A percentile compares a stretch with the other conserved stretches of the same genome.
Evolutionary conservation across 2,113 vertebrate genomes (phyloP).

Genomic region (Acrocephalus arundinaceus): DNA sequence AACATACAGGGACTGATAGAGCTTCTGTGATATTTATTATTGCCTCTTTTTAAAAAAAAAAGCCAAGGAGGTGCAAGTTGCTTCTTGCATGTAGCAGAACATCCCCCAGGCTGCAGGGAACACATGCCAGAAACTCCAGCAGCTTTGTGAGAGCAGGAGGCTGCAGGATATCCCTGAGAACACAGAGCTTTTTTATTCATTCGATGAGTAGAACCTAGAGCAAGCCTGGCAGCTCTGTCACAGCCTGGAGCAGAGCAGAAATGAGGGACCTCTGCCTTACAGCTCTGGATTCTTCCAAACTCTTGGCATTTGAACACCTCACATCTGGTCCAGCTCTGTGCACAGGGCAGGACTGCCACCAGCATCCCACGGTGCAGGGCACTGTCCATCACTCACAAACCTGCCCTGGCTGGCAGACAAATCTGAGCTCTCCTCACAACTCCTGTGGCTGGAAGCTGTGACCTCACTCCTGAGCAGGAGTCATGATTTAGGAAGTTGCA

Average conservation of each 20-base stretch:
- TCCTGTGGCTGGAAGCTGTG: neutral
- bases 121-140: neutral
- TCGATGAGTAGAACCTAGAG: neutral
- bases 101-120: neutral
- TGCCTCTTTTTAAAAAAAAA: neutral
- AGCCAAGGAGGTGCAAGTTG: neutral
- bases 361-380: accelerated
- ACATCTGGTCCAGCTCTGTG: accelerated
- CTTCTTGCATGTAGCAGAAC: accelerated
- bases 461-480: neutral
- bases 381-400: neutral
- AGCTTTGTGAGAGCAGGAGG: neutral
- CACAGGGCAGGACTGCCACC: neutral
- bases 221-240: neutral
- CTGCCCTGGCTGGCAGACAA: neutral
- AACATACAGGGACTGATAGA: neutral
- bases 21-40: neutral
- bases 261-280: neutral
- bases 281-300: neutral
- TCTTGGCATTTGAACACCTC: neutral
- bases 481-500: neutral
- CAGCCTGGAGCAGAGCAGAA: neutral
- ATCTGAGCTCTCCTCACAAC: neutral
- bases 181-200: neutral
- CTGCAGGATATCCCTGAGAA: neutral